These are phyloP conservation scores for Teleiodes luculella DNA, from an alignment of 2,888 invertebrate genomes.

Conservation along the genomic window DNA sequence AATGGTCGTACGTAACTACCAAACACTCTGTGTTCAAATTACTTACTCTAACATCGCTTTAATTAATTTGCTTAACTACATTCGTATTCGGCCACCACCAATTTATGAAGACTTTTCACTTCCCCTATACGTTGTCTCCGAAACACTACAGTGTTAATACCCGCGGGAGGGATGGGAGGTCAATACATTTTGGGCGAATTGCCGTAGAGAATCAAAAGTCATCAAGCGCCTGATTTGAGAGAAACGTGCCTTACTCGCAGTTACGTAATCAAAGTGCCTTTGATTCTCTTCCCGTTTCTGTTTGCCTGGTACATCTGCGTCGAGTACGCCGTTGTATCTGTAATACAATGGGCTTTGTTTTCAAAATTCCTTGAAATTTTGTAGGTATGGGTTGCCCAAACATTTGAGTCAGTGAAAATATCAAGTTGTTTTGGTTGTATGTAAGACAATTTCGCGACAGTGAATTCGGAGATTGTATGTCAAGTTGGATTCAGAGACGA, in stretches of 20 bases:
- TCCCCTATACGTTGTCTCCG: not conserved
- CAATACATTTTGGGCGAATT: not conserved
- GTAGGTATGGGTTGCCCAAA: not conserved
- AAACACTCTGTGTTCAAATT: not conserved
- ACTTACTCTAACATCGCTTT: not conserved
- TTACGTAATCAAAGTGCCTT: not conserved
- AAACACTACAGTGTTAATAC: not conserved
- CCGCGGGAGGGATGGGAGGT: not conserved
- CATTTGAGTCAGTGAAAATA: not conserved
- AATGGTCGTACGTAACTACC: not conserved
- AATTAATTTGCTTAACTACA: constrained; percentile 5
- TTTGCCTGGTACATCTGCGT: not conserved
- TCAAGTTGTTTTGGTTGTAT: not conserved
- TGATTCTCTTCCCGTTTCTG: not conserved
- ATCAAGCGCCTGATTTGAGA: not conserved
- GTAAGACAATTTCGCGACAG: not conserved
- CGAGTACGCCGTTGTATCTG: not conserved
- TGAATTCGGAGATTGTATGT: not conserved
- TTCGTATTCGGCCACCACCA: not conserved
- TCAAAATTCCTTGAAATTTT: not conserved
- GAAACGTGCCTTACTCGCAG: not conserved
- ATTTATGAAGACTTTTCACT: not conserved
- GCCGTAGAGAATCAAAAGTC: not conserved
- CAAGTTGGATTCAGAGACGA: not conserved
- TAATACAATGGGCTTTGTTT: not conserved